These are phyloP conservation scores for Philotrypesis tridentata DNA, from an alignment of 1,140 invertebrate species.

Conservation along the genomic window DNA sequence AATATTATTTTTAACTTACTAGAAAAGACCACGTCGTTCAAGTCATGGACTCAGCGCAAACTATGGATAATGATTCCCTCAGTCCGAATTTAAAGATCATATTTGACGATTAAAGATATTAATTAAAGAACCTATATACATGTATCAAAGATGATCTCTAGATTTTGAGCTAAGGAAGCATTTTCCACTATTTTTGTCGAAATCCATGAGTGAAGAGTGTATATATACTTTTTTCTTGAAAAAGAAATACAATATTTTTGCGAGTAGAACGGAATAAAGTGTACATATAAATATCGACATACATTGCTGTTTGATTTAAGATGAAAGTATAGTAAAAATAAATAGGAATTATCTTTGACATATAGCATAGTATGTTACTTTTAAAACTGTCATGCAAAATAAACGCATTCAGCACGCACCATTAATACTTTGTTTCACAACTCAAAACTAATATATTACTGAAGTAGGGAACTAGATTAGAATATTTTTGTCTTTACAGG, in stretches of 20 bases:
- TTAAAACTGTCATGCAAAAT: slow-evolving; percentile 41
- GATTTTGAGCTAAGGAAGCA: no score
- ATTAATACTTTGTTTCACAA: neutral
- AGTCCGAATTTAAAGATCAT: neutral
- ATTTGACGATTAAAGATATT: neutral
- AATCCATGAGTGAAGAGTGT: no score
- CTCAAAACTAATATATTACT: neutral
- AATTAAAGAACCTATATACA: no score
- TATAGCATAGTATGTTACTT: neutral
- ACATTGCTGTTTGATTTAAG: neutral
- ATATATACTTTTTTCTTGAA: neutral
- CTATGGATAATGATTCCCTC: no score
- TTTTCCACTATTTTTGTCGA: no score
- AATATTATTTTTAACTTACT: neutral
- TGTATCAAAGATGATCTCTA: no score
- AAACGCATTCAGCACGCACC: slow-evolving; percentile 25
- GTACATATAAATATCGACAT: neutral
- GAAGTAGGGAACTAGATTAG: neutral
- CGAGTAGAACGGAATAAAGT: neutral
- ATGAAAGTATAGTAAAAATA: neutral
- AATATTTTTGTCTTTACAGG: neutral
- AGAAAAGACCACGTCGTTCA: no score
- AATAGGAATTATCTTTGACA: neutral
- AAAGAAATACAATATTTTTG: neutral
- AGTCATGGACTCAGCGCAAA: no score